Conservation (phyloP, 2,888 invertebrate genomes). For the Andricus curvator region DNA sequence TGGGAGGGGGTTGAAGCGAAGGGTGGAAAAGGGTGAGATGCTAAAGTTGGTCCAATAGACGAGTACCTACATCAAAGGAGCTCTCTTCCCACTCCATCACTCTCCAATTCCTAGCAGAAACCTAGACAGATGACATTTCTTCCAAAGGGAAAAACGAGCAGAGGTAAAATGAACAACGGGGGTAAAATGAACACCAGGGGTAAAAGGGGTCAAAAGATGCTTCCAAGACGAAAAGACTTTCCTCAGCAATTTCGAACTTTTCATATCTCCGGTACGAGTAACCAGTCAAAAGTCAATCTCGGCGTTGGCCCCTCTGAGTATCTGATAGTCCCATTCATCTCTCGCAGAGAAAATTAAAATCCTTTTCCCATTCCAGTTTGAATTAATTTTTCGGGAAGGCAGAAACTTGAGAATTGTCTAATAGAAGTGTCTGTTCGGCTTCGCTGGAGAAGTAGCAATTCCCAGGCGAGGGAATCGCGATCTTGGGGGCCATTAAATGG, state of each 20-base stretch:
- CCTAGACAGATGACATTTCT: conserved; percentile 19
- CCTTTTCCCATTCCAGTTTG: conserved; percentile 24
- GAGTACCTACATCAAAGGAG: conserved; percentile 59
- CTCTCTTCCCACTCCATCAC: conserved; percentile 48
- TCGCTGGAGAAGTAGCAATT: conserved; percentile 35
- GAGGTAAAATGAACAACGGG: no score
- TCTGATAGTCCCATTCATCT: not conserved
- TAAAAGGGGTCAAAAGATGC: no score
- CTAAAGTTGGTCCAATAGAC: conserved; percentile 52
- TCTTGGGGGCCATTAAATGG: conserved; percentile 65
- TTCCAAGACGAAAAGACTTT: no score
- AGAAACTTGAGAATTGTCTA: conserved; percentile 27
- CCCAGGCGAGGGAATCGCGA: conserved; percentile 48
- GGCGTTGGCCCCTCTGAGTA: no score
- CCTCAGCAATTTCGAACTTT: no score
- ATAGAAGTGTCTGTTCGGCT: conserved; percentile 36
- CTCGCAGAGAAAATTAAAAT: not conserved
- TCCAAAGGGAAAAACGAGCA: not conserved
- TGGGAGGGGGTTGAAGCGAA: conserved; percentile 43
- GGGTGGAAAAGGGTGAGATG: conserved; percentile 40
- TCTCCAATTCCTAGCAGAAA: conserved; percentile 18
- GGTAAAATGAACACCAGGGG: not conserved
- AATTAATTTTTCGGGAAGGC: conserved; percentile 14
- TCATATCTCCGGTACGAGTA: no score
- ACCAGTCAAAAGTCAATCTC: no score